Base-by-base conservation (phyloP, 2,888 invertebrate genomes). In the Agrochola lota region DNA sequence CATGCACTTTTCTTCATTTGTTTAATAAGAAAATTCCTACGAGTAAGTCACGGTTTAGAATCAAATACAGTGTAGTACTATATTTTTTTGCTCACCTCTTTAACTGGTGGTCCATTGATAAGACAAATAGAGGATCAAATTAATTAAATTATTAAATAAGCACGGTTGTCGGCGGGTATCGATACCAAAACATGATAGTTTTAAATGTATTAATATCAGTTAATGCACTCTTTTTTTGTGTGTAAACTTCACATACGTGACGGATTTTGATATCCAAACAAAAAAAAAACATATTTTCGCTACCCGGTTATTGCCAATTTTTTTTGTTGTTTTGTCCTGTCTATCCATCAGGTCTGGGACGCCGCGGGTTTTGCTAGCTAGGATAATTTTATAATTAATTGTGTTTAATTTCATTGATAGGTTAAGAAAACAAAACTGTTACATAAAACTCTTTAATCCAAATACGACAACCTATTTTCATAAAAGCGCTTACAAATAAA, bases 401-500 rank as follows among this genome's bases (percentile, higher is more conserved):
- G 12, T 60, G 26, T 60, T 2, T n/a, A 7, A 12, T 20, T 60
- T 26, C 8, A 60, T 15, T 12, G 2, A 23, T 11, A 17, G 17
- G 15, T 35, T 46, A 55, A 67, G 49, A 63, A 84, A 68, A 69
- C 11, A 68, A 70, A 60, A 64, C n/a, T 76, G 77, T 69, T 63
- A 49, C 7, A 63, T 67, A 71, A 69, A 71, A 70, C 26, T 43
- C n/a, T 85, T 86, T 84, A 80, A 74, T 87, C n/a, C 40, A 52
- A 68, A 80, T 0, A 12, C n/a, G 40, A 80, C 80, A 64, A 75
- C 77, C 76, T 84, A 76, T 63, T 71, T 12, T 49, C 60, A 67
- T 78, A 80, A 79, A 87, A 85, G 70, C 63, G 62, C 85, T 88
- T 87, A 87, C 23, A 87, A 80, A 88, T 72, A 80, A 75, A 74